Base-by-base conservation (phyloP, 2,888 invertebrate species). In the Unio delphinus region DNA sequence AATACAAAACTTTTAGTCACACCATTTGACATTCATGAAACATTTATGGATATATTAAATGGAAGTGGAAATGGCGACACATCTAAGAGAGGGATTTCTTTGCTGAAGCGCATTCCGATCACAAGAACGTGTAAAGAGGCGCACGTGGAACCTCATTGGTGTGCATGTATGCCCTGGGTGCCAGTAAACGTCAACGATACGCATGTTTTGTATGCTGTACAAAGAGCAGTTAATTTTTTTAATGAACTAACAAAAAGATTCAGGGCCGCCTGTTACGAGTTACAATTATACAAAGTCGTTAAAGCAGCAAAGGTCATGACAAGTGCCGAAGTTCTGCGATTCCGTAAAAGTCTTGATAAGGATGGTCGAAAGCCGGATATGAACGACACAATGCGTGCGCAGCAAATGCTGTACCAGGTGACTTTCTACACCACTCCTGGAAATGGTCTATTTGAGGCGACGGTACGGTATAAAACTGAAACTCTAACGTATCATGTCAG, bases 121-220 rank as follows among this genome's bases (percentile, higher is more conserved):
- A 93, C 94, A 78, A 92, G 97, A 30, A 95, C 95, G 8, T 97
- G 97, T 88, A 92, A 93, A 6, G 94, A 96, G 88, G 98, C 98
- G 0, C 95, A 94, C 68, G 95, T 98, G 71, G 96, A 96, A 87
- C 94, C 97, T 0, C 98, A 98, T 88, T 98, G 98, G 98, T 98
- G 98, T 88, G 94, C 96, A 0, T 98, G 98, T 87, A 91, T 97
- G 1, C 92, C 93, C n/a, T 98, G 97, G 97, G 90, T 92, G 75
- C 91, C 92, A 65, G 90, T 96, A 0, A 89, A 92, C 1, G 72
- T 90, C 0, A 86, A 90, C 0, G 91, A 92, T 60, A 85, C 90
- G 0, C 86, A 92, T 17, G 92, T 92, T 17, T 73, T 87, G 2
- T 90, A 91, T 45, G 92, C 94, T 0, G 94, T 93, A 0, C 61